These are phyloP conservation scores for Tenthredo amoena DNA, from an alignment of 2,888 invertebrate species.

Conservation along the genomic window DNA sequence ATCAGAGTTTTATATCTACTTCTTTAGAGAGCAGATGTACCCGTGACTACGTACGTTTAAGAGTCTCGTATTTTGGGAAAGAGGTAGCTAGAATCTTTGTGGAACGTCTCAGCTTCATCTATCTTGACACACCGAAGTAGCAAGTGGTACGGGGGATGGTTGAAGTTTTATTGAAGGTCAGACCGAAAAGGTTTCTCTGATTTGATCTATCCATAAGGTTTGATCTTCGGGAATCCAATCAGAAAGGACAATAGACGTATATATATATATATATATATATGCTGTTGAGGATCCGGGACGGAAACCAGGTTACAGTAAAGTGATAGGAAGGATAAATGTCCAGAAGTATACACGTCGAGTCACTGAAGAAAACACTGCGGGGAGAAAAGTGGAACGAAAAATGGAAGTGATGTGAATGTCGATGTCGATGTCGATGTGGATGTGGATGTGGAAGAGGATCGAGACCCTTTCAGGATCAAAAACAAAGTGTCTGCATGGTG, in stretches of 20 bases:
- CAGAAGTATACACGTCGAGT: not conserved
- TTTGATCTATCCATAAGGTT: conserved; percentile 26
- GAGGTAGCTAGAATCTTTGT: too few species aligned
- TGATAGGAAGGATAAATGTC: conserved; percentile 20
- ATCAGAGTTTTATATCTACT: not conserved
- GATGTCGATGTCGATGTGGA: not conserved
- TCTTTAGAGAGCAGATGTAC: not conserved
- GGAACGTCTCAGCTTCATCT: not conserved
- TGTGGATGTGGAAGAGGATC: conserved; percentile 1
- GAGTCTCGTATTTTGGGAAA: not conserved
- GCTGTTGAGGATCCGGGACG: conserved; percentile 1
- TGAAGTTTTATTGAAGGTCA: conserved; percentile 8
- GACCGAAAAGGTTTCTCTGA: not conserved
- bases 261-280: not conserved
- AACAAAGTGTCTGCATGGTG: conserved; percentile 21
- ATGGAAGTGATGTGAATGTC: not conserved
- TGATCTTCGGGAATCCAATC: conserved; percentile 19
- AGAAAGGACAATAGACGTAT: conserved; percentile 11
- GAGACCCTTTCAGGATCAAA: conserved; percentile 20
- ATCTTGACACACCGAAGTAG: not conserved
- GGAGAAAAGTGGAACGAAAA: not conserved
- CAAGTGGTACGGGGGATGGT: too few species aligned
- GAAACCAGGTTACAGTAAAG: conserved; percentile 16
- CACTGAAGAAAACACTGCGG: not conserved
- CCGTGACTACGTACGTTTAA: not conserved